These are phyloP conservation scores for Potorous gilbertii DNA, from an alignment of 2,797 vertebrate genomes.

Conservation along the genomic window DNA sequence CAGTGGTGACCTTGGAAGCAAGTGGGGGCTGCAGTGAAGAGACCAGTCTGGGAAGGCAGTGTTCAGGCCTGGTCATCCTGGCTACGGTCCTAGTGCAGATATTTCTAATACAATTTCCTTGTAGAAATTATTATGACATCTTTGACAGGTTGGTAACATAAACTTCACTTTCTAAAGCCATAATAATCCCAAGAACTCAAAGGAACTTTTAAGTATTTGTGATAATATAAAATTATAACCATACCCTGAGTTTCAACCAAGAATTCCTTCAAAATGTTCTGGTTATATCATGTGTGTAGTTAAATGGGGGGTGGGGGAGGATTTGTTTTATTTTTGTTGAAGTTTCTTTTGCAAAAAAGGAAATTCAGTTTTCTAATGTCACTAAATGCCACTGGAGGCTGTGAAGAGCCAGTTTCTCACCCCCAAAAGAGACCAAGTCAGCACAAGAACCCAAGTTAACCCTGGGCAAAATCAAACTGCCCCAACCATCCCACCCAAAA, in stretches of 20 bases:
- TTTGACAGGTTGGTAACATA: background rate
- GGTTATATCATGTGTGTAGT: background rate
- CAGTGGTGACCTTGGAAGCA: background rate
- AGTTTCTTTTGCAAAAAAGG: background rate
- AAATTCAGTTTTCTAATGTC: background rate
- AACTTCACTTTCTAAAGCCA: background rate
- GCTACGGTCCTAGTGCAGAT: background rate
- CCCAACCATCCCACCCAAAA: background rate
- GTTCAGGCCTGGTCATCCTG: background rate
- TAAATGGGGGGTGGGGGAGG: background rate
- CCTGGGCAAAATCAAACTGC: background rate
- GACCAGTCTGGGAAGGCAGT: background rate
- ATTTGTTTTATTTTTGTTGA: background rate
- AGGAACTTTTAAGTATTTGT: background rate
- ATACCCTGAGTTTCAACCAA: background rate
- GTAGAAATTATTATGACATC: background rate
- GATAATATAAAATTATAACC: background rate
- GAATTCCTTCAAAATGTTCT: background rate
- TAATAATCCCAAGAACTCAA: background rate
- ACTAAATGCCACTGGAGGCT: background rate
- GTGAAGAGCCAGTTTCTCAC: background rate
- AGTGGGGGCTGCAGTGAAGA: background rate
- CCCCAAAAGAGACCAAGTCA: background rate
- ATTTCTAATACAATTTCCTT: background rate
- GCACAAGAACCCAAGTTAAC: background rate